Base-by-base conservation (phyloP, 2,113 vertebrate species). In the Leucosticte australis region DNA sequence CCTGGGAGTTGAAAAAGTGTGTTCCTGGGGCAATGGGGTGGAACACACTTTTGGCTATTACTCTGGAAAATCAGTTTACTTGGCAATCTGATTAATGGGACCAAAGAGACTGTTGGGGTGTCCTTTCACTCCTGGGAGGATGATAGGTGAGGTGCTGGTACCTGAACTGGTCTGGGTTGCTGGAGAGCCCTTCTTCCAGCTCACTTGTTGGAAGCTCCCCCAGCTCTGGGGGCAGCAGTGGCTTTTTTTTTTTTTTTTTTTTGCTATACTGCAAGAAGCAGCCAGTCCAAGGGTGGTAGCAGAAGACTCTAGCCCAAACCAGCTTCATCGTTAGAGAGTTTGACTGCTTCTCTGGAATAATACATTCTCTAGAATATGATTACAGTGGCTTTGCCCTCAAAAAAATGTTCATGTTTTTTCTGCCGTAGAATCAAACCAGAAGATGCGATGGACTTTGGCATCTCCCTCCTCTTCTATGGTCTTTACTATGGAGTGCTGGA, bases 401-500 rank as follows among this genome's bases (percentile, higher is more conserved):
- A 83, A 42, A 67, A 67, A 1, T 27, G 14, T 35, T 90, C 35
- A 15, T 83, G 55, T 9, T 53, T 79, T 33, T 78, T 27, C 39
- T 88, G 28, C 35, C 91, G 42, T 78, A 99, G 99, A 96, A 99
- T 99, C 98, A 99, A 99, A 83, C 99, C 99, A 7, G 99, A 99
- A 95, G 99, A 99, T 39, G 98, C 99, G 0, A 99, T 99, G 99
- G 99, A 99, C 94, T 99, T 99, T 52, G 99, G 99, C 15, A 99
- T 99, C 57, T 99, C 99, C 8, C 98, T 99, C 15, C 98, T 99
- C 15, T 99, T 99, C 97, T 99, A 99, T 0, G 99, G 99, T 14
- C 98, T 99, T 41, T 99, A 99, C 97, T 99, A 99, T 0, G 99
- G 99, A 10, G 99, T 99, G 22, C 97, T 99, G 23, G 99, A 99